Base-by-base conservation (phyloP, 1,140 invertebrate species). In the Ips nitidus region DNA sequence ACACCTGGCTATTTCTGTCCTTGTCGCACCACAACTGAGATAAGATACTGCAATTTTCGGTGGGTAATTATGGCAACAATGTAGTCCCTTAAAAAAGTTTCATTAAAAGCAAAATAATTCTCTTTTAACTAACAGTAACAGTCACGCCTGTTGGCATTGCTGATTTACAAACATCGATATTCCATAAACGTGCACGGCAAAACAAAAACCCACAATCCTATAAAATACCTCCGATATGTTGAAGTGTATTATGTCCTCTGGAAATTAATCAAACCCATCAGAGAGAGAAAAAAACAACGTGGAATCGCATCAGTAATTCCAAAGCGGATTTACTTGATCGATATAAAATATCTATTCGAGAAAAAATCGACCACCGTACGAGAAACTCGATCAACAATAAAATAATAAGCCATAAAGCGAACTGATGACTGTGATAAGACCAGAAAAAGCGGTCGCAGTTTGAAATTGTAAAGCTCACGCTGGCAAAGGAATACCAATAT, bases 381-480 rank as follows among this genome's bases (percentile, higher is more conserved):
- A 58, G 68, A 64, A 68, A 58, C 41, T 40, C 43, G 47, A 62
- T 56, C 40, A 66, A 66, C 63, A 71, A 71, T 71, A 66, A 71
- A 71, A 71, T 71, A 71, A 71, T 71, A 71, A 66, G 57, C 58
- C 58, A 62, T 61, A 65, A 59, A 70, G 65, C 52, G 68, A 47
- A 59, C 22, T 53, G 69, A 71, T 71, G 52, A 45, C 63, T 61
- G 52, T 62, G 69, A 66, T 71, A 66, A 60, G 63, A 22, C 36
- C 37, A 61, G 69, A 66, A 66, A 71, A 66, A 66, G 62, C 42
- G 63, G 69, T 60, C 53, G 45, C 36, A 59, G 22, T 41, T 60
- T 60, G 55, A 66, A 60, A 66, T 71, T 71, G 69, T 71, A 66
- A 71, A 66, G 69, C 69, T 71, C 63, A 71, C 50, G 64, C 62